phyloP scores from a whole-genome alignment of 2,888 invertebrate genomes.

The Eudasyphora cyanicolor region DNA sequence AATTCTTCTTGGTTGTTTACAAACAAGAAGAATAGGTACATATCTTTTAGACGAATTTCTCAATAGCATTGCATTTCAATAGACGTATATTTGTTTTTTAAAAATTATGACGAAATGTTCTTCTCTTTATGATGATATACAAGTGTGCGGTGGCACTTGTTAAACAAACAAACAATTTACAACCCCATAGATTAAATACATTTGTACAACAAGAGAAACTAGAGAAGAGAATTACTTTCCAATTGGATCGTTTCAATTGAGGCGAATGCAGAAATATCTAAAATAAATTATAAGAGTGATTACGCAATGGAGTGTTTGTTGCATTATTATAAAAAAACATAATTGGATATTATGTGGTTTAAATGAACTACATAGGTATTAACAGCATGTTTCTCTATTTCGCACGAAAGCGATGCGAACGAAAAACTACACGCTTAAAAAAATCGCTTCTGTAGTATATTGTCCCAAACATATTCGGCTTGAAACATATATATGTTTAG shows the following conservation, averaged over 20 bases:
- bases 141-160: neutral
- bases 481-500: too few relatives aligned
- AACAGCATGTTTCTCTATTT: too few relatives aligned
- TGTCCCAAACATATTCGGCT: too few relatives aligned
- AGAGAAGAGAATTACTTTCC: neutral
- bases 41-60: neutral
- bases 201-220: too few relatives aligned
- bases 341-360: too few relatives aligned
- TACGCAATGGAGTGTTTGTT: too few relatives aligned
- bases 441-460: too few relatives aligned
- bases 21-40: too few relatives aligned
- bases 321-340: too few relatives aligned
- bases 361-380: too few relatives aligned
- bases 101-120: conserved; percentile 1
- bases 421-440: too few relatives aligned
- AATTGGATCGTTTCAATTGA: neutral
- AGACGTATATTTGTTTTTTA: neutral
- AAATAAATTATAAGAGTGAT: neutral
- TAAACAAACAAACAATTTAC: neutral
- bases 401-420: too few relatives aligned
- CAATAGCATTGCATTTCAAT: neutral
- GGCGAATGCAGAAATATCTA: neutral
- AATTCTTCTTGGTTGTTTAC: neutral
- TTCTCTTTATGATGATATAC: neutral
- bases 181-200: neutral